phyloP scores from a whole-genome alignment of 1,140 invertebrate genomes.

The Caenorhabditis brenneri region DNA sequence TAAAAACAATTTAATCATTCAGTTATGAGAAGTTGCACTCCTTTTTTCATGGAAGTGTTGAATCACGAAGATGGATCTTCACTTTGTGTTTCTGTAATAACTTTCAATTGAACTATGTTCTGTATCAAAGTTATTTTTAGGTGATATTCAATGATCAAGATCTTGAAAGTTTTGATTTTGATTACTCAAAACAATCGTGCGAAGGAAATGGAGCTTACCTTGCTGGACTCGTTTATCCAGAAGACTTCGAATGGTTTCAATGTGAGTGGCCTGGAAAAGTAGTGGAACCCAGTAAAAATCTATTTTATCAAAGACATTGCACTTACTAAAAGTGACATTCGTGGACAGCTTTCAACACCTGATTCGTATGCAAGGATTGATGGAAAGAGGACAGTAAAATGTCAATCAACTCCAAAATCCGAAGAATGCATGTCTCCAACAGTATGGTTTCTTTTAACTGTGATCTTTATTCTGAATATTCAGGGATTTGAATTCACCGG shows the following conservation, averaged over 20 bases:
- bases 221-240: not conserved
- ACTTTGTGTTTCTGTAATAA: not conserved
- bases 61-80: not conserved
- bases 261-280: not conserved
- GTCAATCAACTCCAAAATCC: not conserved
- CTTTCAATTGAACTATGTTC: no score
- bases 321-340: no score
- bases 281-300: not conserved
- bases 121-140: no score
- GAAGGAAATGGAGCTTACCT: not conserved
- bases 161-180: not conserved
- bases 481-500: not conserved
- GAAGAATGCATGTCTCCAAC: not conserved
- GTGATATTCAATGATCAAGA: no score
- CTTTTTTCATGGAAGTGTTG: not conserved
- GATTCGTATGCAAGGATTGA: not conserved
- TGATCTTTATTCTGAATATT: not conserved
- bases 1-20: no score
- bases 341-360: not conserved
- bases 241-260: not conserved
- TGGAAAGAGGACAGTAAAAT: not conserved
- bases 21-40: no score
- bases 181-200: not conserved
- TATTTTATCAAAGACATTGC: no score
- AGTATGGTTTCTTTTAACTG: not conserved